These are phyloP conservation scores for Synergus laeviventris DNA, from an alignment of 2,888 invertebrate species.

Conservation along the genomic window DNA sequence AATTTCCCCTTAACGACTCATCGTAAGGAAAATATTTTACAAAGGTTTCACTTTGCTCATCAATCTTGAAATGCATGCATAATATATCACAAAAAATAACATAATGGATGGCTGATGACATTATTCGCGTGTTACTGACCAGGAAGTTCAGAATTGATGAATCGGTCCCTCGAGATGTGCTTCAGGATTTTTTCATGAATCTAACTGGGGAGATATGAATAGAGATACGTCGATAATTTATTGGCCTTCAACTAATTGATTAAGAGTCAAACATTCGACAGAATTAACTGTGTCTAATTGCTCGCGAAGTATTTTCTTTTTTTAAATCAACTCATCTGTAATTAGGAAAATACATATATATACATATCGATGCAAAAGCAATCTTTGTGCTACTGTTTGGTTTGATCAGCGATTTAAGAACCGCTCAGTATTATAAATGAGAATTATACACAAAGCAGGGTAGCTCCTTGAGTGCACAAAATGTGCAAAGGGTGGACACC, in stretches of 20 bases:
- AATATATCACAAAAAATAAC: conserved; percentile 34
- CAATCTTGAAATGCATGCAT: conserved; percentile 23
- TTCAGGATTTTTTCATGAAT: background rate
- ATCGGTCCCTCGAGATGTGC: conserved; percentile 41
- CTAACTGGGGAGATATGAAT: background rate
- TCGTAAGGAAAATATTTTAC: background rate
- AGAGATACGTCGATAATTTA: conserved; percentile 45
- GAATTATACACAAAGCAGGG: conserved; percentile 48
- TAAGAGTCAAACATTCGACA: conserved; percentile 36
- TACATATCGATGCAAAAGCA: no score
- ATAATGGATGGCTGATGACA: conserved; percentile 64
- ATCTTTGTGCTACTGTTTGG: background rate
- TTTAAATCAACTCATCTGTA: conserved; percentile 27
- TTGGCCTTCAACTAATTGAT: conserved; percentile 38
- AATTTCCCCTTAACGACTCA: background rate
- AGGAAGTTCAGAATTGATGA: conserved; percentile 51
- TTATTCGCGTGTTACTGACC: conserved; percentile 61
- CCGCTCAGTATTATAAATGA: conserved; percentile 26
- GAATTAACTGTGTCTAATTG: conserved; percentile 48
- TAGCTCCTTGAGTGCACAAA: conserved; percentile 66
- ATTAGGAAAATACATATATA: background rate
- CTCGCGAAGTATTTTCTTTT: background rate
- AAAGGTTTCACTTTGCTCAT: conserved; percentile 7
- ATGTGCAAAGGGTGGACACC: conserved; percentile 60
- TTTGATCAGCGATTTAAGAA: conserved; percentile 30